phyloP scores from a whole-genome alignment of 2,797 vertebrate genomes.

The Eremophila alpestris region DNA sequence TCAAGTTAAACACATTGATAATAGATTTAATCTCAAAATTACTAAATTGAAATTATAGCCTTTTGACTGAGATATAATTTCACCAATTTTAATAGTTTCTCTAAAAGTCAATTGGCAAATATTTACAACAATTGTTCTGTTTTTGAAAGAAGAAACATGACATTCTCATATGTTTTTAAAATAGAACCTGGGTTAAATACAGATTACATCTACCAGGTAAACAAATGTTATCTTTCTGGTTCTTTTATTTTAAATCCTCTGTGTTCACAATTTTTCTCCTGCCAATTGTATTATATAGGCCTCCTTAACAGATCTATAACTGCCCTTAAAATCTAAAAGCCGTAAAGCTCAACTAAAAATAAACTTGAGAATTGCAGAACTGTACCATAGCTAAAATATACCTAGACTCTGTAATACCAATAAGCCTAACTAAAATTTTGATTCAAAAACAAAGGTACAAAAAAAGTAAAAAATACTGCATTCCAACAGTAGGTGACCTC shows the following conservation, averaged over 20 bases:
- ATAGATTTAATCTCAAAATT: neutral
- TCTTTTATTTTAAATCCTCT: neutral
- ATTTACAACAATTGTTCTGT: neutral
- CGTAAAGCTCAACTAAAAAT: neutral
- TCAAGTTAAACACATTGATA: neutral
- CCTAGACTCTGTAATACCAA: neutral
- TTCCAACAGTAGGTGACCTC: neutral
- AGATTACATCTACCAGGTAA: neutral
- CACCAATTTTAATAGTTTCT: neutral
- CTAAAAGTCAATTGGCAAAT: neutral
- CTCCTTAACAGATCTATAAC: neutral
- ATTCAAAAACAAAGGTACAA: neutral
- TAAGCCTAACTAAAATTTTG: neutral
- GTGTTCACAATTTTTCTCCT: neutral
- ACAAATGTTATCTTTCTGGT: neutral
- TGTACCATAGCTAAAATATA: neutral
- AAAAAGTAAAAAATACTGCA: neutral
- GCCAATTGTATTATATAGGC: neutral
- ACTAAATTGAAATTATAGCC: neutral
- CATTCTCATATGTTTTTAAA: neutral
- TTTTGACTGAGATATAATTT: neutral
- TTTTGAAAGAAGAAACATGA: neutral
- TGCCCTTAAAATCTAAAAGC: neutral
- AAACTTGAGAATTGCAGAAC: neutral
- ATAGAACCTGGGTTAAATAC: neutral